These are phyloP conservation scores for Phlogophora meticulosa DNA, from an alignment of 2,888 invertebrate genomes.

Conservation along the genomic window DNA sequence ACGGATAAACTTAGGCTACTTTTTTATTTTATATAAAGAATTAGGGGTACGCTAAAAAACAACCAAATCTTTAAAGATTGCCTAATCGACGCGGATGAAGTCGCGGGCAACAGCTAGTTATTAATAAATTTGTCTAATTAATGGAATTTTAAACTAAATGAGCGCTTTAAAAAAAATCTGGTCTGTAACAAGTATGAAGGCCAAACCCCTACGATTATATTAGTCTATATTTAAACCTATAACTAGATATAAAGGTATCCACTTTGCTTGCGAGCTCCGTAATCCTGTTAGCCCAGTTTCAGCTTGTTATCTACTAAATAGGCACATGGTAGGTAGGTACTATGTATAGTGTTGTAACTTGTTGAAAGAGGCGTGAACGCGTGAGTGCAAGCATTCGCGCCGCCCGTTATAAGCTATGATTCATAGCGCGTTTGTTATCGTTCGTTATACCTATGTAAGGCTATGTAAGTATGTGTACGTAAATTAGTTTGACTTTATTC, in stretches of 20 bases:
- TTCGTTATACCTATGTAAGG: slow-evolving; percentile 40
- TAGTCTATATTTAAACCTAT: slow-evolving; percentile 62
- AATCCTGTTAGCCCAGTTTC: slow-evolving; percentile 86
- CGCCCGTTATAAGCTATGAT: slow-evolving; percentile 54
- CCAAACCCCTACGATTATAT: slow-evolving; percentile 25
- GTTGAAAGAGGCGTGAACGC: slow-evolving; percentile 51
- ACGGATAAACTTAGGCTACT: too few species aligned
- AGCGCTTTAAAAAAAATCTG: slow-evolving; percentile 11
- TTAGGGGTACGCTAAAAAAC: too few species aligned
- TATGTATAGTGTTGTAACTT: slow-evolving; percentile 20
- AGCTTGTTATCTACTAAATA: slow-evolving; percentile 76
- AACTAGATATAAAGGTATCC: slow-evolving; percentile 59
- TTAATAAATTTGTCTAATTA: too few species aligned
- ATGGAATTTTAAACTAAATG: too few species aligned
- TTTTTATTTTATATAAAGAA: too few species aligned
- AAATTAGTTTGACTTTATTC: slow-evolving; percentile 46
- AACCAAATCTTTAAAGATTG: too few species aligned
- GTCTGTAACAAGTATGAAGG: slow-evolving; percentile 9
- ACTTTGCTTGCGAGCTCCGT: slow-evolving; percentile 69
- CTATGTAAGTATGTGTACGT: slow-evolving; percentile 12
- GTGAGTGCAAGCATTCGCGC: slow-evolving; percentile 50
- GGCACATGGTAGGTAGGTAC: slow-evolving; percentile 27
- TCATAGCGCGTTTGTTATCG: slow-evolving; percentile 55
- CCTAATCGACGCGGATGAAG: too few species aligned
- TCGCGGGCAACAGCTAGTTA: too few species aligned